Conservation (phyloP, 2,888 invertebrate genomes). For the Graphium colonna region DNA sequence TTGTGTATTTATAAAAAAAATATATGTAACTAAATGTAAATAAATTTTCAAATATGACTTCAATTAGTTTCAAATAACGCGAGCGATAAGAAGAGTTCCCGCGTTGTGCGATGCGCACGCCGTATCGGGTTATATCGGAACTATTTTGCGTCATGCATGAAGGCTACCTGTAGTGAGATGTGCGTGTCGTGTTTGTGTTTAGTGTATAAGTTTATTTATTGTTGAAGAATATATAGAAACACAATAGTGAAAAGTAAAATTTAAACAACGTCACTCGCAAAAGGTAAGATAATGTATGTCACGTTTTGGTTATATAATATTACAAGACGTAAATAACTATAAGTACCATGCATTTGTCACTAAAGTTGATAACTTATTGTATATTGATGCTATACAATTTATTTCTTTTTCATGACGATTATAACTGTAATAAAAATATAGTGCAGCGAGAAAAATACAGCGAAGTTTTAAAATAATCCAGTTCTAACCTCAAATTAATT, state of each 20-base stretch:
- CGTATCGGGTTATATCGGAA: slow-evolving; percentile 44
- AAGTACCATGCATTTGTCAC: background rate
- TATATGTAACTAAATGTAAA: too few species aligned
- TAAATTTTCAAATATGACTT: too few species aligned
- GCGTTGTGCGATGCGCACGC: slow-evolving; percentile 31
- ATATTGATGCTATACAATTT: background rate
- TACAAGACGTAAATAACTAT: slow-evolving; percentile 32
- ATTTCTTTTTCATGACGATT: too few species aligned
- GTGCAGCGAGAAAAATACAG: background rate
- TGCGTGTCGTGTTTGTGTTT: slow-evolving; percentile 57
- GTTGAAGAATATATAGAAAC: slow-evolving; percentile 27
- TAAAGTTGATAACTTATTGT: slow-evolving; percentile 14
- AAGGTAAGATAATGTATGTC: slow-evolving; percentile 50
- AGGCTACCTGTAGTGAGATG: slow-evolving; percentile 32
- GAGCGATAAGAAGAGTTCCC: slow-evolving; percentile 19
- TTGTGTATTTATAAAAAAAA: too few species aligned
- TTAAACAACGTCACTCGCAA: slow-evolving; percentile 30
- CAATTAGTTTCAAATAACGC: background rate
- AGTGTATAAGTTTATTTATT: slow-evolving; percentile 40
- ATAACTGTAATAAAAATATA: too few species aligned
- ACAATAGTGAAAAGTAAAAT: slow-evolving; percentile 31
- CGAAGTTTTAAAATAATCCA: slow-evolving; percentile 2
- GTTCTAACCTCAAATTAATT: slow-evolving; percentile 44
- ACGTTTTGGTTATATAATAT: slow-evolving; percentile 58
- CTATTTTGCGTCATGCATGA: slow-evolving; percentile 48